These are phyloP conservation scores for Acanthaster planci DNA, from an alignment of 35 echinoderm and acorn worm genomes.

Conservation along the genomic window DNA sequence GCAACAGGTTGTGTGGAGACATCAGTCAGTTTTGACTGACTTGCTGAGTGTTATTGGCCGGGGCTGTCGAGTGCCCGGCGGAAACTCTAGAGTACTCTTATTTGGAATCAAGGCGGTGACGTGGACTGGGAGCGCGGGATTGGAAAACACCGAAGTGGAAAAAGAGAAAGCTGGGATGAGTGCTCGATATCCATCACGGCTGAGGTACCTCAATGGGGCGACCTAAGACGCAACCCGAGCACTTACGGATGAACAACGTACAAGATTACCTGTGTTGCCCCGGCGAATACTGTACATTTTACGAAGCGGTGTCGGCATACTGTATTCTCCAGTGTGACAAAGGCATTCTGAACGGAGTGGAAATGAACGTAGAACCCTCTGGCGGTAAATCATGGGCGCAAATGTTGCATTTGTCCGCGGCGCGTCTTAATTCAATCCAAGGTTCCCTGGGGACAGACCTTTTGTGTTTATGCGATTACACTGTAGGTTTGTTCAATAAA, in stretches of 20 bases:
- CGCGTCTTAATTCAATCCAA: no score
- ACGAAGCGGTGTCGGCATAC: no score
- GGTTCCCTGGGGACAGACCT: no score
- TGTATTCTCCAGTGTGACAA: no score
- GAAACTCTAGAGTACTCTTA: slow-evolving; percentile 15
- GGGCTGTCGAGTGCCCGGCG: background rate
- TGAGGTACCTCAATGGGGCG: background rate
- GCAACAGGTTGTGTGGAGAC: slow-evolving; percentile 17
- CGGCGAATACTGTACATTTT: background rate
- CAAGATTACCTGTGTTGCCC: slow-evolving; percentile 10
- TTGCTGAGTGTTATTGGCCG: slow-evolving; percentile 8
- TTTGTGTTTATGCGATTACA: no score
- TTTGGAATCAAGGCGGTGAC: slow-evolving; percentile 25
- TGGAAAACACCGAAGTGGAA: slow-evolving; percentile 4
- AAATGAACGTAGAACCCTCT: no score
- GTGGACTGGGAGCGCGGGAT: background rate
- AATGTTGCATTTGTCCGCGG: no score
- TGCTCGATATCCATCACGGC: background rate
- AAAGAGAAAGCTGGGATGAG: background rate
- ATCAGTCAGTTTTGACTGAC: background rate
- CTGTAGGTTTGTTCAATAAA: no score
- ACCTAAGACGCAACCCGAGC: background rate
- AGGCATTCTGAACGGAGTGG: no score
- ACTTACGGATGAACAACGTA: background rate
- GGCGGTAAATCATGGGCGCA: no score